Base-by-base conservation (phyloP, 1,140 invertebrate genomes). In the Drosophila carrolli region DNA sequence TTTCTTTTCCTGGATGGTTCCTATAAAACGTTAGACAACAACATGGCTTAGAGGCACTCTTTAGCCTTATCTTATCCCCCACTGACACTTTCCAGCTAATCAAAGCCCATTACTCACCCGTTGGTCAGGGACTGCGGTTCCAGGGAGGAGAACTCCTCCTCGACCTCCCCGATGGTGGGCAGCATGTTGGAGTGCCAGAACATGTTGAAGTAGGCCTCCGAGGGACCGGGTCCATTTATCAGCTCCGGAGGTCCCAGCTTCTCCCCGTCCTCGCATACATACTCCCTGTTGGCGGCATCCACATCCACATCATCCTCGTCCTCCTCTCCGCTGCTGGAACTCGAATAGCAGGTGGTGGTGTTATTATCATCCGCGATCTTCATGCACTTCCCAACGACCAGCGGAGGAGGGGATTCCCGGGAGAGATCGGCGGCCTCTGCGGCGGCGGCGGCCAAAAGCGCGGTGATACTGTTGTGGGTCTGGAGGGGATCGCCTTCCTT, bases 131-230 rank as follows among this genome's bases (percentile, higher is more conserved):
- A 91, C 47, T 91, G 91, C 5, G 79, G 78, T 35, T 92, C 91
- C 55, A 92, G 61, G 0, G 92, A 93, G 29, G 91, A 92, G 56
- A 91, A 86, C 68, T 94, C 94, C 90, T 95, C 95, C 80, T 95
- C 95, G 37, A 95, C 93, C 90, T 95, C 95, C 0, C 95, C 95
- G 74, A 95, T 95, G 40, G 95, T 95, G 27, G 95, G 95, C 53
- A 95, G 76, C 89, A 93, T 91, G 75, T 92, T 92, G 13, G 91
- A 89, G 57, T 89, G 91, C 92, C 92, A 92, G 62, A 91, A 91
- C 53, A 90, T 78, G 53, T 92, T 92, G 61, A 92, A 92, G 56
- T 92, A 92, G 0, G 90, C 92, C 75, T 92, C 91, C 2, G 91
- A 92, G 0, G 91, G 91, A 11, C 91, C 90, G 0, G 92, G 92